These are phyloP conservation scores for Vipera ursinii DNA, from an alignment of 2,797 vertebrate species.

Conservation along the genomic window DNA sequence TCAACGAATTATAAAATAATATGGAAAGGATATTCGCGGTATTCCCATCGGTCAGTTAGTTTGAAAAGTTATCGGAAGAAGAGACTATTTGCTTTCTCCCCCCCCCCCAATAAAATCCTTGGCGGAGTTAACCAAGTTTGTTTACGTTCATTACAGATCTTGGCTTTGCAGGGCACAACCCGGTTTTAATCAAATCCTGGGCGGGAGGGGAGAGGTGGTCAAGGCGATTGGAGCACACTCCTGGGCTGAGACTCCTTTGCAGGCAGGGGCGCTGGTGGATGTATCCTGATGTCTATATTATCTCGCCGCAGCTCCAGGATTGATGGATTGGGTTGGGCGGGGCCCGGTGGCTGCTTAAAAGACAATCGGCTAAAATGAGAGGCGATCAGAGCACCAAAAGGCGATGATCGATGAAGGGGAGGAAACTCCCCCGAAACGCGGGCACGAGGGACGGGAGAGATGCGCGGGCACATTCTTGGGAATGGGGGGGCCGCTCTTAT, in stretches of 20 bases:
- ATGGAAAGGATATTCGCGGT: not conserved
- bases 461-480: not conserved
- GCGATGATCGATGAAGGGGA: not conserved
- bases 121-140: not conserved
- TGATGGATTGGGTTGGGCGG: not conserved
- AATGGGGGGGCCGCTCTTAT: not conserved
- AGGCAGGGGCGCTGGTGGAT: not conserved
- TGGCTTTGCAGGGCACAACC: not conserved
- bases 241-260: not conserved
- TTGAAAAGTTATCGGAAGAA: not conserved
- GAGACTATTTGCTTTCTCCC: not conserved
- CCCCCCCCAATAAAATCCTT: no score
- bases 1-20: not conserved
- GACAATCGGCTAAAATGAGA: slow-evolving; percentile 9
- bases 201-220: not conserved
- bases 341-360: slow-evolving; percentile 1
- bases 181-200: not conserved
- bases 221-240: not conserved
- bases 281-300: slow-evolving; percentile 1
- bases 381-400: not conserved
- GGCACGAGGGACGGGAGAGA: not conserved
- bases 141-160: not conserved
- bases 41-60: not conserved
- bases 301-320: not conserved
- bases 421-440: not conserved